Percentiles rank a stretch among this genome's conserved stretches.
Conservation (phyloP, 2,888 invertebrate genomes). For the Aromia moschata region DNA sequence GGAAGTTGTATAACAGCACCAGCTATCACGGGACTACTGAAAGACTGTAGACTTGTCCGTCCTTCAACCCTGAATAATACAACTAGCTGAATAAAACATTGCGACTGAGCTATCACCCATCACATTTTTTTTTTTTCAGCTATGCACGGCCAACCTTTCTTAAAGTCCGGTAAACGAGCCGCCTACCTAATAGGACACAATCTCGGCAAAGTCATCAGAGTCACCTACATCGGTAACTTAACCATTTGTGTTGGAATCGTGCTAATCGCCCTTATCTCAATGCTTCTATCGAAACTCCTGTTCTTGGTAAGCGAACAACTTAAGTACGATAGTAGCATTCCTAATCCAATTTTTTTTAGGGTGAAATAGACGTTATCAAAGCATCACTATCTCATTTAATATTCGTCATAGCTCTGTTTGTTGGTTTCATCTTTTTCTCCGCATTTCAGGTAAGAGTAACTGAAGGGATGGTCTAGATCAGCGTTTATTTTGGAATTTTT, state of each 20-base stretch:
- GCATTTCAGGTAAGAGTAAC: constrained; percentile 39
- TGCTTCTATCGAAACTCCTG: constrained; percentile 12
- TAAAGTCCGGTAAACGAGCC: constrained; percentile 45
- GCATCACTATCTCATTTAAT: neutral
- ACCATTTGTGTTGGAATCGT: constrained; percentile 39
- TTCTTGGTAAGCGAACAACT: constrained; percentile 2
- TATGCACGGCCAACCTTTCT: constrained; percentile 46
- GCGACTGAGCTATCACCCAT: too few species aligned
- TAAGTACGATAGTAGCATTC: neutral
- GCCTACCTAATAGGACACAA: constrained; percentile 42
- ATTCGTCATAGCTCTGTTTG: constrained; percentile 26
- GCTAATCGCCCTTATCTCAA: constrained; percentile 30
- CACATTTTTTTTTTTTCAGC: constrained; percentile 39
- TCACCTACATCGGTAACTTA: constrained; percentile 44
- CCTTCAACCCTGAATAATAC: too few species aligned
- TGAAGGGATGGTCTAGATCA: too few species aligned
- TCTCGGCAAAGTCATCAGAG: constrained; percentile 37
- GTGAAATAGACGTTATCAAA: neutral
- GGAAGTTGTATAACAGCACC: too few species aligned
- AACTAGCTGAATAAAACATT: too few species aligned
- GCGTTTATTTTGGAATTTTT: too few species aligned
- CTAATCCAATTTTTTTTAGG: neutral
- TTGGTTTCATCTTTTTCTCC: constrained; percentile 36
- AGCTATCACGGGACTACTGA: too few species aligned
- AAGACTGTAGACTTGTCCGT: too few species aligned